Conservation (phyloP, 2,797 vertebrate genomes). For the Darevskia nairensis region DNA sequence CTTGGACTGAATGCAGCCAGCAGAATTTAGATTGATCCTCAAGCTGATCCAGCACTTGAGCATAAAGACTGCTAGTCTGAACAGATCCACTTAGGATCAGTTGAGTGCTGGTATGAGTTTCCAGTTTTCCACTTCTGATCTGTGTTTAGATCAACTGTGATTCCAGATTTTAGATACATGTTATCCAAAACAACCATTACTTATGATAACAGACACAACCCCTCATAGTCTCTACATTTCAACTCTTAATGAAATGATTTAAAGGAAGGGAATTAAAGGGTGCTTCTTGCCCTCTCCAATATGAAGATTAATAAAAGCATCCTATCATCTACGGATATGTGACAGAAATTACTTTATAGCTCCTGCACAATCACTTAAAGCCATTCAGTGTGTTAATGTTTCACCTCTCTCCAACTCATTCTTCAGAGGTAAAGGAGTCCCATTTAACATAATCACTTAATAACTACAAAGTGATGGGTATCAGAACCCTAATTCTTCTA, state of each 20-base stretch:
- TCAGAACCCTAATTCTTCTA: constrained; percentile 90
- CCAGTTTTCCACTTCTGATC: background rate
- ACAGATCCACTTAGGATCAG: background rate
- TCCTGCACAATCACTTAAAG: constrained; percentile 65
- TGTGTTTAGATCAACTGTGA: background rate
- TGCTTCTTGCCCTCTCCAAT: background rate
- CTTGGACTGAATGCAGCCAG: constrained; percentile 27
- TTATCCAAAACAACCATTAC: background rate
- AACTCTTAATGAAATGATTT: constrained; percentile 38
- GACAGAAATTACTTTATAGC: constrained; percentile 43
- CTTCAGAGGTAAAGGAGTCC: constrained; percentile 77
- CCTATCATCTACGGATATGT: constrained; percentile 39
- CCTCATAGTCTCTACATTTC: constrained; percentile 25
- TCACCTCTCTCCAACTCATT: constrained; percentile 75
- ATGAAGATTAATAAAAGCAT: constrained; percentile 53
- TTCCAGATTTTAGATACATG: background rate
- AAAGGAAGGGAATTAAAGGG: constrained; percentile 23
- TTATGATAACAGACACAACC: constrained; percentile 29
- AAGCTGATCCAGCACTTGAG: background rate
- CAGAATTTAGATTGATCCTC: constrained; percentile 14
- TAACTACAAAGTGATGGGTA: constrained; percentile 82
- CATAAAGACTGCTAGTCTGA: background rate
- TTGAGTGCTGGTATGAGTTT: background rate
- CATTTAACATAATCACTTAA: constrained; percentile 83
- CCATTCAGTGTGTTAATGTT: constrained; percentile 71